phyloP scores from a whole-genome alignment of 2,797 vertebrate species.

The Smutsia temminckii region DNA sequence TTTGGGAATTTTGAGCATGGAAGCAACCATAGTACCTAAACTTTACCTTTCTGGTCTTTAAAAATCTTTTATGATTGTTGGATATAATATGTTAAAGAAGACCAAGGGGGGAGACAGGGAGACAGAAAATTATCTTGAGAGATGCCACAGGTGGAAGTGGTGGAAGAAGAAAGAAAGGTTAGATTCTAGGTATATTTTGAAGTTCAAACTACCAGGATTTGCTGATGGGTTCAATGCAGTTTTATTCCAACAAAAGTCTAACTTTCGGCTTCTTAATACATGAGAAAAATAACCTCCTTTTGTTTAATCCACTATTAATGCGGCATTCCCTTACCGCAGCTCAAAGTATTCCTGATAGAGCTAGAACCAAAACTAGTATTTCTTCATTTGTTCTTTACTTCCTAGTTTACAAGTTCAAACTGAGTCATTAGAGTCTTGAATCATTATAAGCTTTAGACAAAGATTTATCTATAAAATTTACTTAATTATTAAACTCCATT shows the following conservation, averaged over 20 bases:
- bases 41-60: neutral
- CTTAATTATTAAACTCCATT: slow-evolving; percentile 21
- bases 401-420: neutral
- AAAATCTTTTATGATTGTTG: neutral
- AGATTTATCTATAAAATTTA: neutral
- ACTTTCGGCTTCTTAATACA: neutral
- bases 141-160: too few species aligned
- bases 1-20: neutral
- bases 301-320: neutral
- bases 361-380: neutral
- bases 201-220: neutral
- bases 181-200: neutral
- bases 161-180: neutral
- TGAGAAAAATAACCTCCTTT: neutral
- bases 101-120: neutral
- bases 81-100: neutral
- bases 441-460: neutral
- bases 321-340: neutral
- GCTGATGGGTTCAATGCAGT: neutral
- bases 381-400: neutral
- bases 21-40: neutral
- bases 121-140: neutral
- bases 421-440: neutral
- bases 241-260: neutral
- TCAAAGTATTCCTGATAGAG: neutral